phyloP scores from a whole-genome alignment of 1,140 invertebrate species.

The Lycorma delicatula region DNA sequence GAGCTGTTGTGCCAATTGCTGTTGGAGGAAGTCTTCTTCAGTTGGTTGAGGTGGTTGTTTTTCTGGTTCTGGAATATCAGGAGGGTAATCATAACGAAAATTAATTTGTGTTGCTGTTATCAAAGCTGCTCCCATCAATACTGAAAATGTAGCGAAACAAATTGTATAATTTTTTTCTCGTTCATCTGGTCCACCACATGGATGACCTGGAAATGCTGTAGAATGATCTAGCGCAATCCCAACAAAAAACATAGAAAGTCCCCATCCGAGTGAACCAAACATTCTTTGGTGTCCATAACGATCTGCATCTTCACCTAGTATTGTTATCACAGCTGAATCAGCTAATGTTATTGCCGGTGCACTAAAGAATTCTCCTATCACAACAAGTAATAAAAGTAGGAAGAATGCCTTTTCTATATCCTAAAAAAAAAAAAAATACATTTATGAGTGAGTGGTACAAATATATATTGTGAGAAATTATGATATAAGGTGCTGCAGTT shows the following conservation, averaged over 20 bases:
- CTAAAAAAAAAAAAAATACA: constrained; percentile 38
- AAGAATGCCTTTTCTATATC: constrained; percentile 97
- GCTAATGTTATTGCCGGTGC: constrained; percentile 96
- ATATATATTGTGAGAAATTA: too few species aligned
- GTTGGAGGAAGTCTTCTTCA: constrained; percentile 65
- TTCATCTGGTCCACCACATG: constrained; percentile 75
- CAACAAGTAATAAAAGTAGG: constrained; percentile 79
- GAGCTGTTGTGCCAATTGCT: constrained; percentile 68
- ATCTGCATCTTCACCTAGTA: constrained; percentile 85
- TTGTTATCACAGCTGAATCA: constrained; percentile 84
- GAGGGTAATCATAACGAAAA: constrained; percentile 39
- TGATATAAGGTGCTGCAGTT: too few species aligned
- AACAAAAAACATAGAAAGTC: constrained; percentile 96
- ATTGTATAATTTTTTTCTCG: constrained; percentile 97
- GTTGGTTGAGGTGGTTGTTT: constrained; percentile 37
- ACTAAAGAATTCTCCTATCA: constrained; percentile 95
- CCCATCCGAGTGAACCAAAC: constrained; percentile 98
- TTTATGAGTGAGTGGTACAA: too few species aligned
- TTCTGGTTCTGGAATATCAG: constrained; percentile 23
- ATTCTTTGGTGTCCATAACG: constrained; percentile 94
- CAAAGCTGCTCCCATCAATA: constrained; percentile 91
- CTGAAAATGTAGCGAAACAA: constrained; percentile 95
- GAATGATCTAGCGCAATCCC: constrained; percentile 97
- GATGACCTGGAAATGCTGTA: constrained; percentile 79
- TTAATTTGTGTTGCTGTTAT: constrained; percentile 86